Evolutionary conservation across 2,113 vertebrate genomes (phyloP), one percentile per base, ranked within the genome.

Genomic region (Hoplias malabaricus): DNA sequence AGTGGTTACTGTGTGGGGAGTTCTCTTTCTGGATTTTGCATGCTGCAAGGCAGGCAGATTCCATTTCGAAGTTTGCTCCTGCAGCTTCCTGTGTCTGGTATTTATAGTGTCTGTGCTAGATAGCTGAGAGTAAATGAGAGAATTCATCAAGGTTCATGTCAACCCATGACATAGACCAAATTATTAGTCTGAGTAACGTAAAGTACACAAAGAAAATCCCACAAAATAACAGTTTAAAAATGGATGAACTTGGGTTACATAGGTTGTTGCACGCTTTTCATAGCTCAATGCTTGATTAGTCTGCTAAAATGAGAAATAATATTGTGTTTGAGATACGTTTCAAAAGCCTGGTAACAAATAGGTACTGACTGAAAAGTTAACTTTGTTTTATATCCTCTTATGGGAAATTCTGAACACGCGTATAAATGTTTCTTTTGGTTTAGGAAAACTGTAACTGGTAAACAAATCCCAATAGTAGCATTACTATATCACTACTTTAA

Each of bases 41-140:
- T 13, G 1, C 33, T 69, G 56, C 50, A 53, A 69, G 27, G 7
- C 36, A 40, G 50, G 61, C 66, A 54, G 21, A 54, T 80, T 56
- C 27, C 67, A 66, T 66, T 65, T 72, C n/a, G 33, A 43, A 19
- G 12, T 31, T 5, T 3, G 21, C 31, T 70, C 5, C 29, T 70
- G 48, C 66, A 48, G 38, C 42, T 69, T 63, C 63, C 70, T 46
- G 63, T 62, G 19, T 69, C 19, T 73, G 38, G 69, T 77, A 59
- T 73, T 73, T 73, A 62, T 69, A 70, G 80, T 31, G 57, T 53
- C 19, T 1, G 1, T 31, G n/a, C 56, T 34, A 16, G 29, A 23
- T 36, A 25, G 53, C 42, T 59, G 13, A 33, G 8, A 40, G 27
- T n/a, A 53, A 70, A 34, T 54, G 68, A n/a, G 25, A 50, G 12